These are phyloP conservation scores for Carollia perspicillata DNA, from an alignment of 2,113 vertebrate genomes.

Conservation along the genomic window DNA sequence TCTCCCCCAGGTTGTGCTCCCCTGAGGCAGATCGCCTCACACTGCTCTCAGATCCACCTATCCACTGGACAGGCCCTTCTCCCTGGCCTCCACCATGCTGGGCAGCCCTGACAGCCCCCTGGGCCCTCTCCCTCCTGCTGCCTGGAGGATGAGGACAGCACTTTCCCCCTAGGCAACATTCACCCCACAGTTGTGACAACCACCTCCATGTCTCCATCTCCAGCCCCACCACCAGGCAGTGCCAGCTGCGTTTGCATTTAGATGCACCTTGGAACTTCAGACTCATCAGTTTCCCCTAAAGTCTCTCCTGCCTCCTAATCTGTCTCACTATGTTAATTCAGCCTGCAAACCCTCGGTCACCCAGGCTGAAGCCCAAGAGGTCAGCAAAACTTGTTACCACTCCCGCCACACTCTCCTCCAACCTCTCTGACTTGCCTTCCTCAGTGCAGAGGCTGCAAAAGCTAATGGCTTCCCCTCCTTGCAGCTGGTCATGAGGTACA, in stretches of 20 bases:
- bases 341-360: background rate
- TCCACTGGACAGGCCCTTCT: background rate
- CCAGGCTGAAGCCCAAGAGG: background rate
- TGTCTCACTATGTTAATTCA: background rate
- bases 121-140: background rate
- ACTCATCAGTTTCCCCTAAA: background rate
- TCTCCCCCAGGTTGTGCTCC: background rate
- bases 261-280: background rate
- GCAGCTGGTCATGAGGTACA: background rate
- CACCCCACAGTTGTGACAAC: fast-evolving
- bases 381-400: background rate
- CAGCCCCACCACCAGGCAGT: background rate
- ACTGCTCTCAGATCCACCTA: background rate
- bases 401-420: background rate
- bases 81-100: background rate
- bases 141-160: background rate
- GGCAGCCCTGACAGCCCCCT: background rate
- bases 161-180: background rate
- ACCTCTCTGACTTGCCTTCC: background rate
- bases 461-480: background rate
- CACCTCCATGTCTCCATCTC: background rate
- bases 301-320: background rate
- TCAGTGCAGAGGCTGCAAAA: background rate
- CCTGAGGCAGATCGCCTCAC: background rate
- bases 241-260: background rate